Conservation (phyloP, 2,113 vertebrate genomes). For the Hipposideros armiger region DNA sequence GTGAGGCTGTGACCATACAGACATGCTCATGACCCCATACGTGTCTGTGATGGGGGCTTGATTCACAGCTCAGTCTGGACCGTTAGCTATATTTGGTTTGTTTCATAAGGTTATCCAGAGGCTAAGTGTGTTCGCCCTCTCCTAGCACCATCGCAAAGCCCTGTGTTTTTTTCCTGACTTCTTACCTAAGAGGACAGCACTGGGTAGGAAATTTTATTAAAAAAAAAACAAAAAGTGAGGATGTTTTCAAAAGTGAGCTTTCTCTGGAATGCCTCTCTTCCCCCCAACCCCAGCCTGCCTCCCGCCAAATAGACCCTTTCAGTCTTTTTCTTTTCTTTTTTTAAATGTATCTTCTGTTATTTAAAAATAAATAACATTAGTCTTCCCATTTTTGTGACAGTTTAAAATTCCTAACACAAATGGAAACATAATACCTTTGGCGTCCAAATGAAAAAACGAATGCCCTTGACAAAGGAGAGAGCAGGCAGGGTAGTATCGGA, state of each 20-base stretch:
- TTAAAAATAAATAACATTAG: background rate
- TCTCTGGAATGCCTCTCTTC: background rate
- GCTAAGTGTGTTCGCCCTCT: background rate
- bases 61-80: accelerated
- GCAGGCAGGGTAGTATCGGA: accelerated
- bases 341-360: background rate
- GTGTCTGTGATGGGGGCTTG: accelerated
- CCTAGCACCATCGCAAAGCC: background rate
- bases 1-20: accelerated
- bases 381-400: background rate
- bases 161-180: background rate
- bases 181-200: background rate
- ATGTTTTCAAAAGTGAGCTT: background rate
- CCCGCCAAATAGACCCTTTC: background rate
- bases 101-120: background rate
- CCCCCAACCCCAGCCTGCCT: no score
- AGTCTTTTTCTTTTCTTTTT: no score
- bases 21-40: accelerated
- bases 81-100: accelerated
- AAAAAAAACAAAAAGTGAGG: background rate
- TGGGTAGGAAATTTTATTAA: background rate
- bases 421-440: background rate
- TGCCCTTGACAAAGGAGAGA: background rate
- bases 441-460: background rate
- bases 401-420: background rate